A percentile compares a stretch with the other conserved stretches of the same genome.
phyloP scores from a whole-genome alignment of 2,113 vertebrate species.

The Vulpes ferrilata region DNA sequence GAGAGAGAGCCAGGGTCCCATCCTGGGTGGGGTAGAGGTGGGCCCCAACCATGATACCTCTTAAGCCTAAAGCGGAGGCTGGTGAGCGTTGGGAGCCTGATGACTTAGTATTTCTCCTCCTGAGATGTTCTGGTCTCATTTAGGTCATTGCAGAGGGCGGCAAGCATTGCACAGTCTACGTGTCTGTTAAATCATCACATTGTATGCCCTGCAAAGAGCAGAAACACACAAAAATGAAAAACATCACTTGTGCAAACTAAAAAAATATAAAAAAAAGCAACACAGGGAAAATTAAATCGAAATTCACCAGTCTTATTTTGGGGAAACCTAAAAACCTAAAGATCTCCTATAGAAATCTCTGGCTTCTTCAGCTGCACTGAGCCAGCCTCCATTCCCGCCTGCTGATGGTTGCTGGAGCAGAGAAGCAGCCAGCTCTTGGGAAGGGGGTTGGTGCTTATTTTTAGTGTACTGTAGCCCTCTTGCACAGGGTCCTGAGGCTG shows the following conservation, averaged over 20 bases:
- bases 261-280: background rate
- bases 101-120: background rate
- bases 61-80: background rate
- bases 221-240: background rate
- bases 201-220: background rate
- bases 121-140: background rate
- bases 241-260: background rate
- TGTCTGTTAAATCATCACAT: background rate
- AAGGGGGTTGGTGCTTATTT: background rate
- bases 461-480: background rate
- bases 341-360: background rate
- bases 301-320: background rate
- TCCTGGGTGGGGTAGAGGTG: too few species aligned
- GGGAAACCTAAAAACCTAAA: background rate
- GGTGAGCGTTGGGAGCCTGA: too few species aligned
- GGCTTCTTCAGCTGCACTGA: accelerated
- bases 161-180: too few species aligned
- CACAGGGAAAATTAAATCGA: background rate
- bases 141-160: too few species aligned
- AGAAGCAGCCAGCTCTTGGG: background rate
- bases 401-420: background rate
- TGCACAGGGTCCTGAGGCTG: too few species aligned
- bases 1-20: background rate
- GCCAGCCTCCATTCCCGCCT: background rate
- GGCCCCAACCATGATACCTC: background rate